phyloP scores from a whole-genome alignment of 2,113 vertebrate genomes.

The Oreotrochilus melanogaster region DNA sequence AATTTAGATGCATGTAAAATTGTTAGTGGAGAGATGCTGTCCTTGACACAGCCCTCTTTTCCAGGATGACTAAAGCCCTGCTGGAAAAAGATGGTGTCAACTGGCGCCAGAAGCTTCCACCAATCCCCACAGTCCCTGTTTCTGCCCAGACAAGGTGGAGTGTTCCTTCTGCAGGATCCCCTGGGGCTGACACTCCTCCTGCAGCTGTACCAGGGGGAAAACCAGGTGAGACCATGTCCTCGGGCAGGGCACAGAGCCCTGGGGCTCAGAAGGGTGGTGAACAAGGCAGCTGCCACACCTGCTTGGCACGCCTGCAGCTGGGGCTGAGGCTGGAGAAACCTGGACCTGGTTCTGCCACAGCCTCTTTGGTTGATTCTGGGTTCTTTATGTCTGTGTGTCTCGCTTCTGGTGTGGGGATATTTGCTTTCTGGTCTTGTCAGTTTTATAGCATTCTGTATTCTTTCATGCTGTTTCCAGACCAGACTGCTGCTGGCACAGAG shows the following conservation, averaged over 20 bases:
- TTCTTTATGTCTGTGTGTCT: background rate
- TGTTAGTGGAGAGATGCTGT: background rate
- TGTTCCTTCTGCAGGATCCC: constrained; percentile 5
- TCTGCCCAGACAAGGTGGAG: constrained; percentile 82
- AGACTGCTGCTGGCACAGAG: constrained; percentile 71
- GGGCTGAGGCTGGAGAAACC: background rate
- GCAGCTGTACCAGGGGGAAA: background rate
- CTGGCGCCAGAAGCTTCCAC: constrained; percentile 91
- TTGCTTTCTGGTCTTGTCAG: background rate
- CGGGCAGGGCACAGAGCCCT: background rate
- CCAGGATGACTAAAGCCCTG: constrained; percentile 91
- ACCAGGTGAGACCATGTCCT: constrained; percentile 59
- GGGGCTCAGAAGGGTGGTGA: background rate
- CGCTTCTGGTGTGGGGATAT: background rate
- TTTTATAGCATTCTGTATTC: background rate
- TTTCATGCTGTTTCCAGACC: constrained; percentile 47
- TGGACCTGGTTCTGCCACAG: background rate
- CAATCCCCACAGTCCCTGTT: constrained; percentile 87
- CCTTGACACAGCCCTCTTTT: background rate
- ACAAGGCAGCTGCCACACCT: background rate
- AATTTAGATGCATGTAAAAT: background rate
- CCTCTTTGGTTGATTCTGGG: background rate
- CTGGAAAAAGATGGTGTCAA: constrained; percentile 84
- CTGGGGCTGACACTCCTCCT: constrained; percentile 39
- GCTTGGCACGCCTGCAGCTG: background rate